These are phyloP conservation scores for Bufo bufo DNA, from an alignment of 2,113 vertebrate species.

Conservation along the genomic window DNA sequence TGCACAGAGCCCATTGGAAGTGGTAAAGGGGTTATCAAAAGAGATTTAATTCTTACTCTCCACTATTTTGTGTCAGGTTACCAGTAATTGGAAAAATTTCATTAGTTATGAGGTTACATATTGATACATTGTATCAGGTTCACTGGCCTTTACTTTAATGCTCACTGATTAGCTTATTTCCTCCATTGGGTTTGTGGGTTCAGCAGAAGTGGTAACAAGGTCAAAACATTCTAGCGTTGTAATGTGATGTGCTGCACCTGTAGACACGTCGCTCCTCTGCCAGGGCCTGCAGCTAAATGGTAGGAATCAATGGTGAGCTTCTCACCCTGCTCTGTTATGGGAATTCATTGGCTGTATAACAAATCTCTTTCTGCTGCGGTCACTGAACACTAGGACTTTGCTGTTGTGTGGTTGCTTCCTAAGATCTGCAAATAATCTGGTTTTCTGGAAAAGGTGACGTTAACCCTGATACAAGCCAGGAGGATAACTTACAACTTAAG, in stretches of 20 bases:
- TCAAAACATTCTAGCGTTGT: slow-evolving; percentile 43
- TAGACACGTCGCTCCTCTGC: slow-evolving; percentile 32
- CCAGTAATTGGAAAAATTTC: slow-evolving; percentile 76
- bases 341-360: slow-evolving; percentile 44
- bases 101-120: slow-evolving; percentile 72
- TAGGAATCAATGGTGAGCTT: slow-evolving; percentile 50
- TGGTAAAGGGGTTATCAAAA: slow-evolving; percentile 72
- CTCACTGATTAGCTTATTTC: slow-evolving; percentile 59
- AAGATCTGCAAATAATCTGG: background rate
- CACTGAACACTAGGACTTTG: background rate
- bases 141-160: slow-evolving; percentile 69
- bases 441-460: background rate
- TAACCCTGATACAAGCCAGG: background rate
- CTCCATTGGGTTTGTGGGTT: slow-evolving; percentile 51
- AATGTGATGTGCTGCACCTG: slow-evolving; percentile 34
- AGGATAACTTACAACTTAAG: background rate
- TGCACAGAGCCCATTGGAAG: slow-evolving; percentile 70
- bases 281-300: slow-evolving; percentile 24
- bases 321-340: slow-evolving; percentile 22
- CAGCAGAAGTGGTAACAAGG: slow-evolving; percentile 48
- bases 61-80: slow-evolving; percentile 75
- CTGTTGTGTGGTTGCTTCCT: background rate
- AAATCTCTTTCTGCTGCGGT: slow-evolving; percentile 21
- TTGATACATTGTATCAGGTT: slow-evolving; percentile 70
- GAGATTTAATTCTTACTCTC: slow-evolving; percentile 73